Evolutionary conservation across 2,113 vertebrate species (phyloP), one percentile per base, ranked within the genome.

Genomic region (Cyprinodon variegatus): DNA sequence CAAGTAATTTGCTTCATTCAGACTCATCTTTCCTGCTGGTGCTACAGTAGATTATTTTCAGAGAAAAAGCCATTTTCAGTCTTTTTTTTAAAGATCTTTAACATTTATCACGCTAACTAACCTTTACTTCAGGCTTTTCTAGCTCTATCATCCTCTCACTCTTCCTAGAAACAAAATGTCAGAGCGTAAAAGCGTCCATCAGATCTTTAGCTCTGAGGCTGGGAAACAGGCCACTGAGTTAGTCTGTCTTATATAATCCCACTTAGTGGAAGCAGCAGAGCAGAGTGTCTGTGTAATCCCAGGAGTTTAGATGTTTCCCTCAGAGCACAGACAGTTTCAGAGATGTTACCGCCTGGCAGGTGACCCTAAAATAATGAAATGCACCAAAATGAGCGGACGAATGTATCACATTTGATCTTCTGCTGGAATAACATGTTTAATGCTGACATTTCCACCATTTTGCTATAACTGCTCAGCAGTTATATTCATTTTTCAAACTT

Each of bases 261-360:
- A 91, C 89, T 92, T 86, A 91, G 70, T 83, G 72, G 67, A 72
- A 82, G 65, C 81, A 88, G 68, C 87, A 90, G 86, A 91, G 91
- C 79, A 84, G 85, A 68, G 85, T 90, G 50, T 83, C 67, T 74
- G 77, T 65, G 57, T 93, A 90, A 93, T 93, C 90, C 87, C 48
- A 41, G 6, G 3, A 9, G 65, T 59, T 53, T 72, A 14, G 53
- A 45, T n/a, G 3, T 66, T 70, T 29, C 78, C 15, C 11, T 29
- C 45, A 36, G 65, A 66, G 61, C 15, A 13, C 71, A 38, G 67
- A 66, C 43, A 45, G 22, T 69, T 57, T 57, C 50, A 57, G 50
- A 57, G 50, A 4, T 8, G 17, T 9, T 20, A 15, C 17, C 8
- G 17, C 50, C 50, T 57, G 50, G 15, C 15, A 17, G 15, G 48